Base-by-base conservation (phyloP, 2,888 invertebrate genomes). In the Heliconius ismenius region DNA sequence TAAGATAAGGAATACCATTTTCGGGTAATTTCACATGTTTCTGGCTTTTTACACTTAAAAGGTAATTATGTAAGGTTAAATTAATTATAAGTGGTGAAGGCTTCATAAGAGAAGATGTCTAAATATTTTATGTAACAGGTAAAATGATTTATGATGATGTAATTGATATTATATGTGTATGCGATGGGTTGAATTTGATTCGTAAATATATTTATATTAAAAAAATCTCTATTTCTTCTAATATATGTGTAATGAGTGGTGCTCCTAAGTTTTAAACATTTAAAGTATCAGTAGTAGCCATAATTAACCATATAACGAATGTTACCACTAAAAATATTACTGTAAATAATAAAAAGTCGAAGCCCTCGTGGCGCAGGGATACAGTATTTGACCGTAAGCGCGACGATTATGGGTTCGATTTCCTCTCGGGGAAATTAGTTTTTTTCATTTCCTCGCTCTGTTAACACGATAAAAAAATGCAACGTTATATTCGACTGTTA, bases 11-110 rank as follows among this genome's bases (percentile, higher is more conserved):
- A 15, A 58, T 24, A n/a, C 70, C 32, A 58, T 36, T 70, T 70
- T 70, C 21, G 58, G 36, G 58, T 32, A 58, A 36, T 70, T 58
- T 58, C 15, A 70, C 32, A 36, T 58, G 24, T 15, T 70, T 70
- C 58, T 58, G 36, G 10, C 28, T 32, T 70, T n/a, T 32, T 58
- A 3, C 4, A n/a, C 28, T 58, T 32, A 58, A 32, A 70, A 54
- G 58, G 49, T 10, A 11, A 70, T 54, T 28, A n/a, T 58, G 32
- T 13, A n/a, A n/a, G 32, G 7, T 54, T 28, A 28, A 70, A 70
- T 70, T 32, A 70, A 58, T 70, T n/a, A 49, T 58, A 15, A 7
- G 2, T 32, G 10, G 39, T 36, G 3, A 36, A 28, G n/a, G 10
- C 36, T 39, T 39, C 13, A 24, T 58, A 32, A 32, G 54, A 15